Conservation (phyloP, 2,888 invertebrate genomes). For the Ennomos quercinarius region DNA sequence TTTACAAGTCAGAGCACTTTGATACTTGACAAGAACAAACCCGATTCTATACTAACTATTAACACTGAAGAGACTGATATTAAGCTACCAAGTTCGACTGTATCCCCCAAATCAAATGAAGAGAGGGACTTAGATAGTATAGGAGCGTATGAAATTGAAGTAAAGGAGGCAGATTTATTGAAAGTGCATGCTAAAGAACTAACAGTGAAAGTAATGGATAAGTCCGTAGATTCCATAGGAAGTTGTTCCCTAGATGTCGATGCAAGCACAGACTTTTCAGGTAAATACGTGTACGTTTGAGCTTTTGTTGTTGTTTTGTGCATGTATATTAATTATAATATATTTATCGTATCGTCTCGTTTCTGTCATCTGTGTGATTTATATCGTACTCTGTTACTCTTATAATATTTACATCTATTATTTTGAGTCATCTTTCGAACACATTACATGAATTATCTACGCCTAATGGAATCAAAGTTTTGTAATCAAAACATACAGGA, state of each 20-base stretch:
- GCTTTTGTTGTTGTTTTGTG: slow-evolving; percentile 50
- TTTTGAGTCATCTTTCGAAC: slow-evolving; percentile 23
- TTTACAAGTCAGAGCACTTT: slow-evolving; percentile 81
- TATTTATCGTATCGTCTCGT: not conserved
- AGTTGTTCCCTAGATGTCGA: slow-evolving; percentile 95
- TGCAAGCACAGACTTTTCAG: slow-evolving; percentile 90
- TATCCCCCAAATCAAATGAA: slow-evolving; percentile 70
- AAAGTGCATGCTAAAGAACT: slow-evolving; percentile 66
- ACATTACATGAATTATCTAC: not conserved
- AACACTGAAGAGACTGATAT: slow-evolving; percentile 80
- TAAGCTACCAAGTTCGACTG: slow-evolving; percentile 75
- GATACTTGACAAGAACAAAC: slow-evolving; percentile 73
- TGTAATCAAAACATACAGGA: too few relatives aligned
- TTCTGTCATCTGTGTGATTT: slow-evolving; percentile 35
- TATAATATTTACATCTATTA: slow-evolving; percentile 15
- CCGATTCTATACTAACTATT: slow-evolving; percentile 71
- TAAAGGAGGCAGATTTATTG: slow-evolving; percentile 74
- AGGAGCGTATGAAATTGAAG: slow-evolving; percentile 78
- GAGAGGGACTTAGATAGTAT: slow-evolving; percentile 75
- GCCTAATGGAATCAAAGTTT: too few relatives aligned
- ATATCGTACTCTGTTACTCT: slow-evolving; percentile 11
- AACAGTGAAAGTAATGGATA: slow-evolving; percentile 88
- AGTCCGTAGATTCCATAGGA: slow-evolving; percentile 93
- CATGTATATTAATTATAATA: slow-evolving; percentile 43
- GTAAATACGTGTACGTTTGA: slow-evolving; percentile 76